These are phyloP conservation scores for Elgaria multicarinata DNA, from an alignment of 2,113 vertebrate species.

Conservation along the genomic window DNA sequence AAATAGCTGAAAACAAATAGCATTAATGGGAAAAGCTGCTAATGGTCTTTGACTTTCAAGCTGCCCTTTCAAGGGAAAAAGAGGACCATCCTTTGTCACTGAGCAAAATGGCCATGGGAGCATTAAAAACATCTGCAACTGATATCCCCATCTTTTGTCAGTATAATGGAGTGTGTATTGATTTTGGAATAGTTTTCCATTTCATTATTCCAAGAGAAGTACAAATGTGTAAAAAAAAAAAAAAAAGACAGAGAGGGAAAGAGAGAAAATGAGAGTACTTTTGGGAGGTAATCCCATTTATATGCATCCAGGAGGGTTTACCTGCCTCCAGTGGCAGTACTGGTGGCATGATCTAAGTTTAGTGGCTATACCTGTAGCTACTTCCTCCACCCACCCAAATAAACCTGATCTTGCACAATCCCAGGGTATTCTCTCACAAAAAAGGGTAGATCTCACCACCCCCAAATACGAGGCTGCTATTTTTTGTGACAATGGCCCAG, in stretches of 20 bases:
- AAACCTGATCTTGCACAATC: too few relatives aligned
- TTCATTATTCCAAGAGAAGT: neutral
- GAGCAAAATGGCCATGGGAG: neutral
- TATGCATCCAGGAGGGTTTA: neutral
- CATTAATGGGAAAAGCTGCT: constrained; percentile 5
- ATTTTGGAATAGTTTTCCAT: neutral
- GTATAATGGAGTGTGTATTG: neutral
- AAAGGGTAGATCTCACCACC: too few relatives aligned
- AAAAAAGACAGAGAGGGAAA: too few relatives aligned
- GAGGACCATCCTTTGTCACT: neutral
- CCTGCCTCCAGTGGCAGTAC: neutral
- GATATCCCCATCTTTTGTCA: neutral
- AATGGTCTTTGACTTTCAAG: neutral
- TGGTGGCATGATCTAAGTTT: too few relatives aligned
- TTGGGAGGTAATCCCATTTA: neutral
- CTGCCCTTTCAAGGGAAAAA: neutral
- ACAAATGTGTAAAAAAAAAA: neutral
- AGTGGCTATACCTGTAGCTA: too few relatives aligned
- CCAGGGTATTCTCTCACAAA: too few relatives aligned
- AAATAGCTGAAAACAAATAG: constrained; percentile 2
- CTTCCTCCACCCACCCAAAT: too few relatives aligned
- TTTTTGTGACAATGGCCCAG: too few relatives aligned
- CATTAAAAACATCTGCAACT: neutral
- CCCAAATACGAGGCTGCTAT: too few relatives aligned
- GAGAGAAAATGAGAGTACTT: too few relatives aligned